Conservation (phyloP, 1,140 invertebrate genomes). For the Uloborus diversus region DNA sequence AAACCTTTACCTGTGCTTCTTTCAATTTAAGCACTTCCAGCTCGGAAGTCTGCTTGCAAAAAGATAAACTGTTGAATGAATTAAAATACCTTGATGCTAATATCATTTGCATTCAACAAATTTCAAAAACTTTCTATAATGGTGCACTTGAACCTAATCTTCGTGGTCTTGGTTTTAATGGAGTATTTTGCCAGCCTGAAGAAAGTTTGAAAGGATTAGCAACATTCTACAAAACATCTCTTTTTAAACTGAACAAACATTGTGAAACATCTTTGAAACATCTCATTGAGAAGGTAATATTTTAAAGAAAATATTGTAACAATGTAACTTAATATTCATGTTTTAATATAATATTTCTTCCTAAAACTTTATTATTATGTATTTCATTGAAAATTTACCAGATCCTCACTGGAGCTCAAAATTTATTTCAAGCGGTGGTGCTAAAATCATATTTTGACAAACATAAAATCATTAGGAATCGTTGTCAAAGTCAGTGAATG, state of each 20-base stretch:
- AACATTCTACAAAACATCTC: slow-evolving; percentile 54
- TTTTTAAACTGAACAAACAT: slow-evolving; percentile 22
- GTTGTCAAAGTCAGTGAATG: no score
- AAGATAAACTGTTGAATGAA: slow-evolving; percentile 55
- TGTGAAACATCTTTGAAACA: slow-evolving; percentile 35
- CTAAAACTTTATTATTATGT: no score
- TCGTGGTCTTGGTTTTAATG: slow-evolving; percentile 51
- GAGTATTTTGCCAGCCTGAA: slow-evolving; percentile 19
- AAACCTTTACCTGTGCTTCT: slow-evolving; percentile 45
- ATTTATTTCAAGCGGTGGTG: no score
- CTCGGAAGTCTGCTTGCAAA: slow-evolving; percentile 16
- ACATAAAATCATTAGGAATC: no score
- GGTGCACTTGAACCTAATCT: slow-evolving; percentile 43
- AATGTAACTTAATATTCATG: no score
- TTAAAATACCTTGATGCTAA: slow-evolving; percentile 34
- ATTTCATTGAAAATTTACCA: no score
- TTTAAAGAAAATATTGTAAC: no score
- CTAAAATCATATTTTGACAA: no score
- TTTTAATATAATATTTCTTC: no score
- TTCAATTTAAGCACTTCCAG: slow-evolving; percentile 40
- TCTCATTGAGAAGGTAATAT: slow-evolving; percentile 52
- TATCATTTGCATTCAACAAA: slow-evolving; percentile 54
- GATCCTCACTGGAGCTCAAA: no score
- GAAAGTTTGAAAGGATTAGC: slow-evolving; percentile 43
- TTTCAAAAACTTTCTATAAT: slow-evolving; percentile 42